Evolutionary conservation across 2,888 invertebrate genomes (phyloP), one percentile per base, ranked within the genome.

Genomic region (Catocala fraxini): DNA sequence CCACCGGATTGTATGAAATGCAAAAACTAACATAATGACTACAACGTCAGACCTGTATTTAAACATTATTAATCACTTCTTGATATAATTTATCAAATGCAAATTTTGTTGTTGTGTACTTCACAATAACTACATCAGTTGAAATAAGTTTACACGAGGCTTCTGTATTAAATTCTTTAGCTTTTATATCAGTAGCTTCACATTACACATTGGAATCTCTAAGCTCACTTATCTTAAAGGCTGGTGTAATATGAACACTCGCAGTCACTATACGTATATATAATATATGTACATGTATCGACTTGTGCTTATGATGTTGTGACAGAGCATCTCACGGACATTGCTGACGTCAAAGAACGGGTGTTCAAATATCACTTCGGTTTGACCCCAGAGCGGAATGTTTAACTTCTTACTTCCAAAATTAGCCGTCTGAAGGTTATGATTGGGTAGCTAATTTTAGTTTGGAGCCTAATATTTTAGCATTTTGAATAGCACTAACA

Each of bases 281-380:
- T 48, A 59, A 55, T 9, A 46, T 46, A 15, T 46, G 45, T 46
- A 55, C 51, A 46, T 10, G 52, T 68, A 70, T 74, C 68, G 49
- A 45, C 52, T 63, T 39, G 49, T 52, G 43, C 73, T 74, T 45
- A 45, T 7, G 45, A 12, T 45, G 46, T 46, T 70, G 73, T 75
- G 71, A 72, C 73, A 69, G 15, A 62, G 11, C 67, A 77, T 79
- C 70, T 83, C 84, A 82, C 49, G 84, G 84, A 81, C 84, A 58
- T 13, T 34, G 68, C 71, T 84, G 82, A 84, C 85, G 84, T 84
- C 84, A 84, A 55, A 51, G 55, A 67, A 61, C 69, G 69, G 56
- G 59, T 71, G 75, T 68, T 70, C 67, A 74, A 75, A 75, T 77
- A 77, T 46, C 63, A 60, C 59, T 57, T 66, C 59, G 74, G 53